A percentile compares a stretch with the other conserved stretches of the same genome.
phyloP scores from a whole-genome alignment of 2,113 vertebrate species.

The Mugil cephalus region DNA sequence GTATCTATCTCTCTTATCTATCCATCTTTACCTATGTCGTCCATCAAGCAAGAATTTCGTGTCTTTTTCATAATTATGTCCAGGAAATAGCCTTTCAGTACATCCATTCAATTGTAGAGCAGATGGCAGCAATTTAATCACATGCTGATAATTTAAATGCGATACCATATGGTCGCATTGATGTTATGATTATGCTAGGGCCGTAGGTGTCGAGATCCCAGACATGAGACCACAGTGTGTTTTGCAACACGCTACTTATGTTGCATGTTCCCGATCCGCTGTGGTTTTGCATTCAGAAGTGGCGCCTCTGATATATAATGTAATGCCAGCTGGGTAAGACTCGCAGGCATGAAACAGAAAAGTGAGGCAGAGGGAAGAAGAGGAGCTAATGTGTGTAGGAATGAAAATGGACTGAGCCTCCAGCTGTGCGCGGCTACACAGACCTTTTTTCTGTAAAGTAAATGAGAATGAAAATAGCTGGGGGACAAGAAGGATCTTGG shows the following conservation, averaged over 20 bases:
- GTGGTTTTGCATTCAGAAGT: slow-evolving; percentile 19
- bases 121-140: background rate
- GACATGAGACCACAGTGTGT: background rate
- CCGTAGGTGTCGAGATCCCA: background rate
- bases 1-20: too few relatives aligned
- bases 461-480: slow-evolving; percentile 41
- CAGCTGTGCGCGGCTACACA: slow-evolving; percentile 22
- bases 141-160: background rate
- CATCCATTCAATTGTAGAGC: background rate
- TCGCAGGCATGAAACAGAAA: slow-evolving; percentile 23
- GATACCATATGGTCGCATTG: background rate
- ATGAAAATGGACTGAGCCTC: slow-evolving; percentile 24
- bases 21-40: too few relatives aligned
- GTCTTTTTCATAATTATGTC: background rate
- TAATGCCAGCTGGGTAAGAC: slow-evolving; percentile 45
- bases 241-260: background rate
- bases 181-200: background rate
- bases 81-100: background rate
- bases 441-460: slow-evolving; percentile 22
- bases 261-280: slow-evolving; percentile 1
- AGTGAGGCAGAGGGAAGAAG: slow-evolving; percentile 24
- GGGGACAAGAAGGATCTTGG: slow-evolving; percentile 4
- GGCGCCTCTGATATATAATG: slow-evolving; percentile 45
- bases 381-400: slow-evolving; percentile 9
- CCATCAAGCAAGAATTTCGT: too few relatives aligned